phyloP scores from a whole-genome alignment of 2,888 invertebrate genomes.

The Polydrusus pterygomalis region DNA sequence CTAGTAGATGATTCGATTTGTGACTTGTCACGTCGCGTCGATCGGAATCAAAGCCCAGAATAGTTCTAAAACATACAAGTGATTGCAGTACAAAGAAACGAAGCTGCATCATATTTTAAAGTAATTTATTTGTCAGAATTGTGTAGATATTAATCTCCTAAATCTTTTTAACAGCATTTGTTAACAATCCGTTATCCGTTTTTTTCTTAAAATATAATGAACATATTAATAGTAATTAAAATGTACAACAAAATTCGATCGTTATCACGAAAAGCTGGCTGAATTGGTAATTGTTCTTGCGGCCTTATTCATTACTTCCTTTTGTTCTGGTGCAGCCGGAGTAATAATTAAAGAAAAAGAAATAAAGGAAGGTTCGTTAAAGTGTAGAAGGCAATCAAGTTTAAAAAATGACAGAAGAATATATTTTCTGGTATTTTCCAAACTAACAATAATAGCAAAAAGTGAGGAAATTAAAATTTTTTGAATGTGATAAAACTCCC shows the following conservation, averaged over 20 bases:
- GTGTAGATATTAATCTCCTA: too few species aligned
- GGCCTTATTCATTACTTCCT: slow-evolving; percentile 47
- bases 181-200: slow-evolving; percentile 6
- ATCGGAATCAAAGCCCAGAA: too few species aligned
- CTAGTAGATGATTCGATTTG: too few species aligned
- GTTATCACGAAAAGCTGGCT: slow-evolving; percentile 53
- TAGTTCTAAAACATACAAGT: too few species aligned
- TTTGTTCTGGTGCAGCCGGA: slow-evolving; percentile 30
- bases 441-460: too few species aligned
- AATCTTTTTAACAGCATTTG: slow-evolving; percentile 8
- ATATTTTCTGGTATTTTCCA: too few species aligned
- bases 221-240: slow-evolving; percentile 31
- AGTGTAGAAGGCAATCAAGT: slow-evolving; percentile 4
- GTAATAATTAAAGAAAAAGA: slow-evolving; percentile 40
- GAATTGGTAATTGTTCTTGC: slow-evolving; percentile 57
- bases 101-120: too few species aligned
- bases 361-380: slow-evolving; percentile 9
- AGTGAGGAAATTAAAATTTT: too few species aligned
- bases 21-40: too few species aligned
- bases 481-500: too few species aligned
- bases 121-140: too few species aligned
- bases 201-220: slow-evolving; percentile 55
- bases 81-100: too few species aligned
- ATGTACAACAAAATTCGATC: slow-evolving; percentile 56
- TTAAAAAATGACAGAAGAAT: not conserved